A percentile compares a stretch with the other conserved stretches of the same genome.
Evolutionary conservation across 2,888 invertebrate genomes (phyloP).

Genomic region (Osedax fenrisi): DNA sequence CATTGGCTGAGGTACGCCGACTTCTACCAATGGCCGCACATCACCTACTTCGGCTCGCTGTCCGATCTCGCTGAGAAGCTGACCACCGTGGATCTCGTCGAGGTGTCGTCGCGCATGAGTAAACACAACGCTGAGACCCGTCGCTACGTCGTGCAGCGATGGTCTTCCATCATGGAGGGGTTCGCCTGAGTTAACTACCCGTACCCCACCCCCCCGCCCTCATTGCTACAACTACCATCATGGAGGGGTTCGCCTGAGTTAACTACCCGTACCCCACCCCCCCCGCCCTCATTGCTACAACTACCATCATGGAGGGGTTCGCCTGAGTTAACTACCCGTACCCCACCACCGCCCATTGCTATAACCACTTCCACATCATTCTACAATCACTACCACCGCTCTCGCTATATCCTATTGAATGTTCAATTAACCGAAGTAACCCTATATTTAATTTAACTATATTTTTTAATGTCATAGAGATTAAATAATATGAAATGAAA

Average conservation of each 20-base stretch:
- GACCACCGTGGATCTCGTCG: slow-evolving; percentile 33
- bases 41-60: slow-evolving; percentile 35
- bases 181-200: background rate
- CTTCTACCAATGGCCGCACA: slow-evolving; percentile 37
- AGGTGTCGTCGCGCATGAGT: slow-evolving; percentile 34
- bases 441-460: no score
- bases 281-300: no score
- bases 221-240: no score
- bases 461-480: no score
- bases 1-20: slow-evolving; percentile 36
- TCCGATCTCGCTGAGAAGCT: slow-evolving; percentile 36
- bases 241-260: background rate
- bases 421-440: no score
- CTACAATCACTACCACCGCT: no score
- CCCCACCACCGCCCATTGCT: no score
- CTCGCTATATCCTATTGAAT: no score
- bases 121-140: slow-evolving; percentile 28
- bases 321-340: background rate
- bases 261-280: no score
- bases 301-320: background rate
- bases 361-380: no score
- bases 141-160: background rate
- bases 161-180: background rate
- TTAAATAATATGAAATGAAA: no score
- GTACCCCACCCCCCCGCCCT: no score